phyloP scores from a whole-genome alignment of 2,888 invertebrate genomes.

The Poecilobothrus nobilitatus region DNA sequence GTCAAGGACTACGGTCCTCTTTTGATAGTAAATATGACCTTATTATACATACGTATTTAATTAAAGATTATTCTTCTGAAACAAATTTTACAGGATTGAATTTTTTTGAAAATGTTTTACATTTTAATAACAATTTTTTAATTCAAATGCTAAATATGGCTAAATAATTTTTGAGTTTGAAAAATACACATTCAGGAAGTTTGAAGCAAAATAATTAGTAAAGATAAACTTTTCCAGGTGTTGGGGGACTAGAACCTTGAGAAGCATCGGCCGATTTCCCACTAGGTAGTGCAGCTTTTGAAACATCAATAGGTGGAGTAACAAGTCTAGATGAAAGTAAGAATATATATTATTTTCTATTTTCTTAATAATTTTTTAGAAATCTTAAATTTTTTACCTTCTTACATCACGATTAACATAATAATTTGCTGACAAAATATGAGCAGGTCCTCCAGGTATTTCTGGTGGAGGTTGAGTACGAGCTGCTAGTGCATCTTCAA shows the following conservation, averaged over 20 bases:
- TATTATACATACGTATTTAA: too few species aligned
- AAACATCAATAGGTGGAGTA: slow-evolving; percentile 36
- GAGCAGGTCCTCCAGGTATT: slow-evolving; percentile 73
- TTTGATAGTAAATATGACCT: too few species aligned
- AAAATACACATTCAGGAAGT: too few species aligned
- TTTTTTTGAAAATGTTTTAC: too few species aligned
- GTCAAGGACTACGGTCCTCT: too few species aligned
- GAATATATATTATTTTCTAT: not conserved
- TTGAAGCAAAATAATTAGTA: slow-evolving; percentile 46
- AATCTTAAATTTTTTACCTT: slow-evolving; percentile 55
- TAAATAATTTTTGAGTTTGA: too few species aligned
- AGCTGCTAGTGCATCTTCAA: slow-evolving; percentile 55
- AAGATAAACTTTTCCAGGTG: slow-evolving; percentile 50
- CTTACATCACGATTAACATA: slow-evolving; percentile 77
- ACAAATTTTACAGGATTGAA: too few species aligned
- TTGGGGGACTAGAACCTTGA: slow-evolving; percentile 42
- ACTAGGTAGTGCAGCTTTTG: slow-evolving; percentile 29
- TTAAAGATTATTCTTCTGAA: too few species aligned
- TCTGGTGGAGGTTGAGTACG: slow-evolving; percentile 75
- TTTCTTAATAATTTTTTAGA: slow-evolving; percentile 15
- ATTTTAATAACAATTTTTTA: too few species aligned
- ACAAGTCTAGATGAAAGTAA: slow-evolving; percentile 41
- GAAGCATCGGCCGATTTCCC: slow-evolving; percentile 31
- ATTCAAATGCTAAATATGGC: too few species aligned
- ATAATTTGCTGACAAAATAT: slow-evolving; percentile 70